phyloP scores from a whole-genome alignment of 2,888 invertebrate species.

The Strigamia crassipes region DNA sequence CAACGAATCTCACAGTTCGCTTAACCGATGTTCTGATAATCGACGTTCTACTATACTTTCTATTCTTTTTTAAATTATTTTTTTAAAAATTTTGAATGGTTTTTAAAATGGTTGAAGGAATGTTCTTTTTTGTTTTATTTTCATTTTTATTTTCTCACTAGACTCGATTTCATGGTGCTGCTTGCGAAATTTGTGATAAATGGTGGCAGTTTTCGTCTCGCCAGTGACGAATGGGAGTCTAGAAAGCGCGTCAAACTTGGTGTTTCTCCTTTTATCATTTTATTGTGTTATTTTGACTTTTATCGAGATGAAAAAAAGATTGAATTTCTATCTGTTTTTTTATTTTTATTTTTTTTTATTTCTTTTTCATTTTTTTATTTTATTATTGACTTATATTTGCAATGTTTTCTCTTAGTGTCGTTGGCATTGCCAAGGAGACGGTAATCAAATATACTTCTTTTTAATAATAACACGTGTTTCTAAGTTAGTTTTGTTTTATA shows the following conservation, averaged over 20 bases:
- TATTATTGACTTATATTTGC: neutral
- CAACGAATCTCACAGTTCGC: too few species aligned
- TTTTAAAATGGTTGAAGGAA: neutral
- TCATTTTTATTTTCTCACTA: neutral
- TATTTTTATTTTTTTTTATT: neutral
- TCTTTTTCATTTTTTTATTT: neutral
- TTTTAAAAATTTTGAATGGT: too few species aligned
- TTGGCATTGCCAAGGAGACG: neutral
- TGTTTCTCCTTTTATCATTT: constrained; percentile 27
- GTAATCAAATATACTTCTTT: neutral
- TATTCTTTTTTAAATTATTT: too few species aligned
- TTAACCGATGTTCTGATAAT: too few species aligned
- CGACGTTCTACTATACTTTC: too few species aligned
- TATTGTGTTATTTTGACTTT: constrained; percentile 27
- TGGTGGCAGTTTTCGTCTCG: constrained; percentile 14
- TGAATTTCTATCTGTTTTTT: constrained; percentile 13
- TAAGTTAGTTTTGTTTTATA: neutral
- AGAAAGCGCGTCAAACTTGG: constrained; percentile 1
- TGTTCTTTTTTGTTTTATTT: neutral
- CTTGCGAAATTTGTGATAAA: constrained; percentile 23
- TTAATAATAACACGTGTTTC: neutral
- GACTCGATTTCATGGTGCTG: constrained; percentile 38
- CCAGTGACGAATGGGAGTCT: constrained; percentile 13
- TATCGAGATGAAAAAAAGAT: constrained; percentile 4
- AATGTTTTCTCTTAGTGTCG: neutral